Conservation (phyloP, 2,888 invertebrate genomes). For the Euproctis similis region DNA sequence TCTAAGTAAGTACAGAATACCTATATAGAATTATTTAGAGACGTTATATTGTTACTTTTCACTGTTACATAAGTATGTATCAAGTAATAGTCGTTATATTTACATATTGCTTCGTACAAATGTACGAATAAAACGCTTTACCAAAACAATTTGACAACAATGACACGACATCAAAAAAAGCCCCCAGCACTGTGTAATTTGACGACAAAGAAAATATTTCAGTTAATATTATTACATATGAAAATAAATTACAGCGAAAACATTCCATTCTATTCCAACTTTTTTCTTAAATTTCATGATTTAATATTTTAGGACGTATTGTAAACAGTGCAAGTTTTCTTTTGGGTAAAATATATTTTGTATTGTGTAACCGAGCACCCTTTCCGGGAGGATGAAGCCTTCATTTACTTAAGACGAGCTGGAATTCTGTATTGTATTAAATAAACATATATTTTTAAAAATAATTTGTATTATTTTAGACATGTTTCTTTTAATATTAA, state of each 20-base stretch:
- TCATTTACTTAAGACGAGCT: slow-evolving; percentile 6
- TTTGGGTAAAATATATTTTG: slow-evolving; percentile 33
- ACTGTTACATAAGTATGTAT: too few relatives aligned
- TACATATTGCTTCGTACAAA: too few relatives aligned
- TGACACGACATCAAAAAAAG: slow-evolving; percentile 8
- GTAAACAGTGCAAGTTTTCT: slow-evolving; percentile 25
- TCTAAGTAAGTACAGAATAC: too few relatives aligned
- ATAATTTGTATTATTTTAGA: too few relatives aligned
- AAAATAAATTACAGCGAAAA: slow-evolving; percentile 24
- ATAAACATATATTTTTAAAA: too few relatives aligned
- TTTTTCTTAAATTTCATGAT: too few relatives aligned
- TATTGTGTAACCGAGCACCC: slow-evolving; percentile 14
- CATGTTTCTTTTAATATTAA: too few relatives aligned
- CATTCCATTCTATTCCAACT: too few relatives aligned
- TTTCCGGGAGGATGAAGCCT: slow-evolving; percentile 6
- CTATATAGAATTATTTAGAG: too few relatives aligned
- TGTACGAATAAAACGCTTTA: slow-evolving; percentile 1
- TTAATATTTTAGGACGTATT: slow-evolving; percentile 27
- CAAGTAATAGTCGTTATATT: too few relatives aligned
- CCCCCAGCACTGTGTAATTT: slow-evolving; percentile 2
- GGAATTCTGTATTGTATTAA: slow-evolving; percentile 6
- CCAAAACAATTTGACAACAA: slow-evolving; percentile 8
- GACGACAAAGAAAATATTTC: slow-evolving; percentile 20
- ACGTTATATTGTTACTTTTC: too few relatives aligned
- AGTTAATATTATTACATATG: too few relatives aligned